Base-by-base conservation (phyloP, 2,113 vertebrate species). In the Tricholaema leucomelas region DNA sequence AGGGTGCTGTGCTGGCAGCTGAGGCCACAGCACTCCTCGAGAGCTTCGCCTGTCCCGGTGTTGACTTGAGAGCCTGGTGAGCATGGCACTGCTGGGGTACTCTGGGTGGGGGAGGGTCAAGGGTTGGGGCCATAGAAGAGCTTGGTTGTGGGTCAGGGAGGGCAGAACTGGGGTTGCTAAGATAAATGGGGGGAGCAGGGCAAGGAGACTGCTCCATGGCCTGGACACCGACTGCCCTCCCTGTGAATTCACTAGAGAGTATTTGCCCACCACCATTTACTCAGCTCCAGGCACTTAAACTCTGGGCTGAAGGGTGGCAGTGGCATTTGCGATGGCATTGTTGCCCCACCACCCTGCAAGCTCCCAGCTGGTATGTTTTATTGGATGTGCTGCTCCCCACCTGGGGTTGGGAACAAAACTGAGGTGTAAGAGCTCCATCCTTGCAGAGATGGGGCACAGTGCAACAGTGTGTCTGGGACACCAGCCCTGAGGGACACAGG, bases 61-160 rank as follows among this genome's bases (percentile, higher is more conserved):
- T 25, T 25, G 75, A 94, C 85, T 92, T 96, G 82, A 94, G 95
- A 61, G 6, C 5, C 12, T 15, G 58, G 55, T 23, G 55, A 44
- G 44, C 74, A 21, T 2, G 0, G 70, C 19, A 7, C 11, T 0
- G 0, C 6, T 15, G 59, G 15, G 79, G 36, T 30, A 9, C 16
- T 44, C 11, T 0, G 1, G 17, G 42, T 0, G 1, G 17, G 42
- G 42, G 3, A 18, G n/a, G 6, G 13, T 15, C 4, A 4, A 10
- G 36, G 52, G 33, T 33, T 67, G 67, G 74, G 38, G 24, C 13
- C 2, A 2, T 30, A 65, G 44, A 46, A 35, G 21, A 23, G 36
- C 27, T 89, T 2, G 0, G 20, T 11, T 1, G 0, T 24, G 72
- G 48, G 16, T 24, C 63, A 12, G 28, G 33, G 30, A 36, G 56